Percentiles rank a stretch among this genome's conserved stretches.
These are phyloP conservation scores for Xenops minutus DNA, from an alignment of 2,797 vertebrate species.

Conservation along the genomic window DNA sequence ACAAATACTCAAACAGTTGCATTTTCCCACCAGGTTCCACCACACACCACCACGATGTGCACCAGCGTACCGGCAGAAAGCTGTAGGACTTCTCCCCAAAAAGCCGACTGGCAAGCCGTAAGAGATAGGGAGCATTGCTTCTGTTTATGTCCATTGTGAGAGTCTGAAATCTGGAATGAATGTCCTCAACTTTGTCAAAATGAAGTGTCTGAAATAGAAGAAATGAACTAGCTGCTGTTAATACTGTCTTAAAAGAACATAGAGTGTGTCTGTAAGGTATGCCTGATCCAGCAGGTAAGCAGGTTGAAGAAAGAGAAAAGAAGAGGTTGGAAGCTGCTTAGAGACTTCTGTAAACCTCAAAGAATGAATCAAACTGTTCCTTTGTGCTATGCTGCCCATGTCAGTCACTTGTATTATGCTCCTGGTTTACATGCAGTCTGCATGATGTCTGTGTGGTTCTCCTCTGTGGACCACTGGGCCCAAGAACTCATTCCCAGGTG, in stretches of 20 bases:
- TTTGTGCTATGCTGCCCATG: accelerated
- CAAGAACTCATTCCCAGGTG: not conserved
- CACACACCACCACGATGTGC: accelerated
- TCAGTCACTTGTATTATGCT: not conserved
- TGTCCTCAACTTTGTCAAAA: constrained; percentile 72
- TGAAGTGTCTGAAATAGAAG: constrained; percentile 64
- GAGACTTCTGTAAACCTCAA: not conserved
- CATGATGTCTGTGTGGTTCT: accelerated
- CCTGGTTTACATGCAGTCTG: not conserved
- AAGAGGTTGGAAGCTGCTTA: not conserved
- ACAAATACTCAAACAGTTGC: not conserved
- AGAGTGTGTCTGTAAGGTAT: accelerated
- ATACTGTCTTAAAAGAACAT: not conserved
- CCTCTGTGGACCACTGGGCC: not conserved
- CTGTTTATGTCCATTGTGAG: constrained; percentile 84
- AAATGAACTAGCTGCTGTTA: not conserved
- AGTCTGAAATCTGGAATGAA: constrained; percentile 81
- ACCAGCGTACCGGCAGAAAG: constrained; percentile 79
- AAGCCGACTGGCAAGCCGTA: constrained; percentile 87
- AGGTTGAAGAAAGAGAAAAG: not conserved
- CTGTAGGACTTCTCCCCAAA: constrained; percentile 86
- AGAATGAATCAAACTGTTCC: not conserved
- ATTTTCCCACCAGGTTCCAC: not conserved
- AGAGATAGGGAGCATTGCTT: constrained; percentile 76
- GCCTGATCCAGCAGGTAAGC: not conserved